These are phyloP conservation scores for Drosophila neotestacea DNA, from an alignment of 2,888 invertebrate species.

Conservation along the genomic window DNA sequence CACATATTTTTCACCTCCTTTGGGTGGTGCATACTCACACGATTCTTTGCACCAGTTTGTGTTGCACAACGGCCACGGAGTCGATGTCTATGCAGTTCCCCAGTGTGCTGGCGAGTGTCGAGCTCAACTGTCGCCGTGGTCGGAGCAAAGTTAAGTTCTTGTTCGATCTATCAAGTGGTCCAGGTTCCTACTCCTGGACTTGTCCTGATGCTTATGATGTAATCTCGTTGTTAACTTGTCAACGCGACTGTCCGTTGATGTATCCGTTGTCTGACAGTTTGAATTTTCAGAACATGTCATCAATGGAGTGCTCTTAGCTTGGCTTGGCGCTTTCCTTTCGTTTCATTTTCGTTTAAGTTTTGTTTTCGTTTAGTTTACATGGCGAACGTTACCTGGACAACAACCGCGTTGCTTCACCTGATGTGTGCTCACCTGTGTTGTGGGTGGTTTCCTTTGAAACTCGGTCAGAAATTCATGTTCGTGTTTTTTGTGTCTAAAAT, in stretches of 20 bases:
- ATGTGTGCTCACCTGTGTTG: conserved; percentile 59
- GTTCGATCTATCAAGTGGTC: background rate
- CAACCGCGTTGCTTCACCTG: conserved; percentile 29
- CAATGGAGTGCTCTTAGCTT: conserved; percentile 7
- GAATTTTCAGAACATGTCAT: conserved; percentile 67
- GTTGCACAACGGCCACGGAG: conserved; percentile 86
- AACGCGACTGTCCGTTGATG: conserved; percentile 51
- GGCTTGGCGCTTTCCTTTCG: conserved; percentile 55
- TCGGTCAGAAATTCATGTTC: conserved; percentile 69
- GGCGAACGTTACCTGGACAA: conserved; percentile 78
- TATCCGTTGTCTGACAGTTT: conserved; percentile 52
- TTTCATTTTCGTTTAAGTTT: conserved; percentile 42
- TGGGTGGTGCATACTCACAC: conserved; percentile 80
- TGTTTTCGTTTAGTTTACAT: conserved; percentile 79
- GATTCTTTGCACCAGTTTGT: conserved; percentile 84
- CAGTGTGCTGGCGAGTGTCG: conserved; percentile 85
- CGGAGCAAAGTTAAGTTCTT: conserved; percentile 24
- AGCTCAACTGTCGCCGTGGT: conserved; percentile 47
- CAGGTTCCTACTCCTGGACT: conserved; percentile 5
- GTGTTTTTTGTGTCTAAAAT: conserved; percentile 65
- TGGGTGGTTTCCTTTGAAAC: conserved; percentile 49
- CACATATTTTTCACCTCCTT: background rate
- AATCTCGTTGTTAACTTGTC: conserved; percentile 59
- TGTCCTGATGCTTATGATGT: conserved; percentile 31
- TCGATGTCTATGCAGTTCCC: conserved; percentile 89